Percentiles rank a stretch among this genome's conserved stretches.
phyloP scores from a whole-genome alignment of 2,888 invertebrate genomes.

The Cheilosia grossa region DNA sequence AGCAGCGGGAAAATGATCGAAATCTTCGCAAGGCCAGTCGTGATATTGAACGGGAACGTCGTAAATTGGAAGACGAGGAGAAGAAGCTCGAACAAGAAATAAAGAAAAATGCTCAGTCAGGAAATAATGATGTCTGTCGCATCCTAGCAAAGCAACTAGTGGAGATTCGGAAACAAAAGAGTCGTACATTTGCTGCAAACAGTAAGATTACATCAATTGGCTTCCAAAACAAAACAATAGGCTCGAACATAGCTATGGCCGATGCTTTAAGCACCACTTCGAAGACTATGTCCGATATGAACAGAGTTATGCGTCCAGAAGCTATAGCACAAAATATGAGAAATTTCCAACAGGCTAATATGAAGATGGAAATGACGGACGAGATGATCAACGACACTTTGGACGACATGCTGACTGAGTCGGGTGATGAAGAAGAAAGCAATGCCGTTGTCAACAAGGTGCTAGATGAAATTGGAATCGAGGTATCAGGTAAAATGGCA shows the following conservation, averaged over 20 bases:
- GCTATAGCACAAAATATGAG: constrained; percentile 92
- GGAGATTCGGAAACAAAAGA: constrained; percentile 93
- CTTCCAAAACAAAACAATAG: constrained; percentile 94
- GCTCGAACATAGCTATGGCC: constrained; percentile 93
- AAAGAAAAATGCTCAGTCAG: constrained; percentile 93
- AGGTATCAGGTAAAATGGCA: constrained; percentile 93
- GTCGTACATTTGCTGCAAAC: constrained; percentile 90
- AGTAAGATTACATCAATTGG: constrained; percentile 92
- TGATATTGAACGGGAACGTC: constrained; percentile 92
- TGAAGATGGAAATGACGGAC: constrained; percentile 97
- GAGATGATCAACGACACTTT: constrained; percentile 97
- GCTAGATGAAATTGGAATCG: constrained; percentile 98
- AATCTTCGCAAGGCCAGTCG: constrained; percentile 91
- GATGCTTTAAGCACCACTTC: constrained; percentile 95
- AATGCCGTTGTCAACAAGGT: constrained; percentile 95
- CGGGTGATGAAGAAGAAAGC: constrained; percentile 95
- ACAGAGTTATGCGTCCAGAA: constrained; percentile 93
- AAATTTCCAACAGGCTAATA: constrained; percentile 92
- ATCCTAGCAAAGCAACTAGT: constrained; percentile 95
- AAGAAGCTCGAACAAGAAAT: constrained; percentile 96
- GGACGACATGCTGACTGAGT: constrained; percentile 94
- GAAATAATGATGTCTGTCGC: constrained; percentile 92
- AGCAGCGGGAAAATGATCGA: constrained; percentile 92
- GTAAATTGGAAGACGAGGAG: constrained; percentile 93
- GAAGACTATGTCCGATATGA: constrained; percentile 94